phyloP scores from a whole-genome alignment of 2,797 vertebrate species.

The Myotis myotis region DNA sequence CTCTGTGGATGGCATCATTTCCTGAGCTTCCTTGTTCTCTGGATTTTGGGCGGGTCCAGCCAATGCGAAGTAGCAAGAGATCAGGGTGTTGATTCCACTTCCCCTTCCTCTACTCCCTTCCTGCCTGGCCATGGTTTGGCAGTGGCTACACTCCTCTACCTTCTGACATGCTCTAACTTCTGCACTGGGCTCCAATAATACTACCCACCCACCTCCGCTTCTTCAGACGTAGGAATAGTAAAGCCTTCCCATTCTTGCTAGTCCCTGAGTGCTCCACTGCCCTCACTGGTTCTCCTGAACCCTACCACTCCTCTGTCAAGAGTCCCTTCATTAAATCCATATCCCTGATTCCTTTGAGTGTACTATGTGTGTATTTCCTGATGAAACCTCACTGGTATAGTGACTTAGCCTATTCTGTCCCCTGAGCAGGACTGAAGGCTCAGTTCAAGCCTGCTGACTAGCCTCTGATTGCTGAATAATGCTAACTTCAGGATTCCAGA shows the following conservation, averaged over 20 bases:
- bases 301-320: neutral
- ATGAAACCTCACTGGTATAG: neutral
- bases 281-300: neutral
- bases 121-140: neutral
- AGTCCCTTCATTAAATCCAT: neutral
- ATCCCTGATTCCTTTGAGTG: neutral
- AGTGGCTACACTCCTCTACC: neutral
- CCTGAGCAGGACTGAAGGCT: neutral
- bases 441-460: neutral
- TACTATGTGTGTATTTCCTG: neutral
- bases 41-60: neutral
- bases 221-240: neutral
- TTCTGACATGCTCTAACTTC: neutral
- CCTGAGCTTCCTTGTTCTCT: neutral
- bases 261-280: neutral
- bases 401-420: neutral
- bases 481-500: neutral
- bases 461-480: neutral
- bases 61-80: neutral
- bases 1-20: neutral
- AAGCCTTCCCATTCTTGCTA: neutral
- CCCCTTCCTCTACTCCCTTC: neutral
- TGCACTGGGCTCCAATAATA: neutral
- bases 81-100: neutral
- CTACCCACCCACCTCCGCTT: neutral